A percentile compares a stretch with the other conserved stretches of the same genome.
Conservation (phyloP, 1,140 invertebrate genomes). For the Eubasilissa regina region DNA sequence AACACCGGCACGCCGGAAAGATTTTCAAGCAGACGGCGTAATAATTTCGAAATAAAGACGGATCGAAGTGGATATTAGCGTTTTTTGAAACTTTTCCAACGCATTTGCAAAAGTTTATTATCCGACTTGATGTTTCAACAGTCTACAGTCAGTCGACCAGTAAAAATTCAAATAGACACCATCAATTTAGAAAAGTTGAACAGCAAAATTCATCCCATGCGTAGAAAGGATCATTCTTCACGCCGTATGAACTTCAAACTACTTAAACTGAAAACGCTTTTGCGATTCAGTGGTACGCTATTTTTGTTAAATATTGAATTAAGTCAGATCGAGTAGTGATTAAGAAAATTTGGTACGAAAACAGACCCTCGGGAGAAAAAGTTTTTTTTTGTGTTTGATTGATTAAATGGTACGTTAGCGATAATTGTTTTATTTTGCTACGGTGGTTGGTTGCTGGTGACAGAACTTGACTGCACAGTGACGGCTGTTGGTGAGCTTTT, state of each 20-base stretch:
- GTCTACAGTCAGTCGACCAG: neutral
- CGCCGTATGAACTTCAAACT: neutral
- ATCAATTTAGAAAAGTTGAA: neutral
- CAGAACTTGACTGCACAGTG: neutral
- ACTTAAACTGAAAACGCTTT: neutral
- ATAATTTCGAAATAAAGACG: conserved; percentile 32
- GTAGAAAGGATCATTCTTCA: neutral
- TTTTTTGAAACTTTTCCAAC: conserved; percentile 44
- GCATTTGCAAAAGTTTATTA: conserved; percentile 44
- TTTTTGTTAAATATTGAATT: neutral
- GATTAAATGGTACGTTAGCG: neutral
- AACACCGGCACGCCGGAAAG: neutral
- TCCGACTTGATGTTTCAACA: conserved; percentile 25
- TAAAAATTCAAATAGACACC: neutral
- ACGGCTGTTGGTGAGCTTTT: neutral
- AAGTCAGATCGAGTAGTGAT: neutral
- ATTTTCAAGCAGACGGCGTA: conserved; percentile 7
- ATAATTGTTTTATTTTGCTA: neutral
- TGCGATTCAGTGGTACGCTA: neutral
- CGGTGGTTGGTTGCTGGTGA: neutral
- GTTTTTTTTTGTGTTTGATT: neutral
- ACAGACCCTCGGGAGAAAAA: neutral
- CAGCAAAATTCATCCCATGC: neutral
- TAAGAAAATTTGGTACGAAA: neutral
- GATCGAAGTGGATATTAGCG: conserved; percentile 28